Percentiles rank a stretch among this genome's conserved stretches.
Conservation (phyloP, 2,888 invertebrate genomes). For the Taphrorychus bicolor region DNA sequence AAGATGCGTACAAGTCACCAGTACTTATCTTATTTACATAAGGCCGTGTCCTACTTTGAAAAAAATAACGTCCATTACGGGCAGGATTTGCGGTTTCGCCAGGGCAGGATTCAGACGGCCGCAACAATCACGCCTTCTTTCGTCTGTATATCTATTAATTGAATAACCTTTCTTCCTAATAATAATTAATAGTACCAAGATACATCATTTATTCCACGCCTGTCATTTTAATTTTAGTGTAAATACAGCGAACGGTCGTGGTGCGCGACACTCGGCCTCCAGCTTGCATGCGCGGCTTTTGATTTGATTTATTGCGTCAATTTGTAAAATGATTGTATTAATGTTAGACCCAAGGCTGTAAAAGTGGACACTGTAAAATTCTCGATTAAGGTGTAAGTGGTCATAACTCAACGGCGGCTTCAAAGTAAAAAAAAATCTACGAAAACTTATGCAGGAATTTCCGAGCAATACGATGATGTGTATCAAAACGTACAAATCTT, state of each 20-base stretch:
- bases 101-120: slow-evolving; percentile 6
- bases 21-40: slow-evolving; percentile 3
- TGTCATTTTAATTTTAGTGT: not conserved
- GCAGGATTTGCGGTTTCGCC: too few species aligned
- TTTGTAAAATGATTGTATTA: slow-evolving; percentile 1
- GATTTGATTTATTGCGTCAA: slow-evolving; percentile 4
- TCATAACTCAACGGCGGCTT: not conserved
- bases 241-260: not conserved
- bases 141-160: too few species aligned
- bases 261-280: not conserved
- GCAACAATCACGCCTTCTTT: too few species aligned
- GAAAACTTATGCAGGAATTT: slow-evolving; percentile 2
- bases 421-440: not conserved
- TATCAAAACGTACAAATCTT: not conserved
- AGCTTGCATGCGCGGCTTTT: too few species aligned
- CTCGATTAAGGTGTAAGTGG: not conserved
- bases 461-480: not conserved
- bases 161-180: not conserved
- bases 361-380: not conserved
- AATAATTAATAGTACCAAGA: not conserved
- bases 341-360: not conserved
- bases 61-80: not conserved
- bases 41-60: not conserved
- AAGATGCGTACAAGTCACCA: slow-evolving; percentile 4
- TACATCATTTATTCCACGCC: not conserved